Base-by-base conservation (phyloP, 2,888 invertebrate genomes). In the Leptogaster cylindrica region DNA sequence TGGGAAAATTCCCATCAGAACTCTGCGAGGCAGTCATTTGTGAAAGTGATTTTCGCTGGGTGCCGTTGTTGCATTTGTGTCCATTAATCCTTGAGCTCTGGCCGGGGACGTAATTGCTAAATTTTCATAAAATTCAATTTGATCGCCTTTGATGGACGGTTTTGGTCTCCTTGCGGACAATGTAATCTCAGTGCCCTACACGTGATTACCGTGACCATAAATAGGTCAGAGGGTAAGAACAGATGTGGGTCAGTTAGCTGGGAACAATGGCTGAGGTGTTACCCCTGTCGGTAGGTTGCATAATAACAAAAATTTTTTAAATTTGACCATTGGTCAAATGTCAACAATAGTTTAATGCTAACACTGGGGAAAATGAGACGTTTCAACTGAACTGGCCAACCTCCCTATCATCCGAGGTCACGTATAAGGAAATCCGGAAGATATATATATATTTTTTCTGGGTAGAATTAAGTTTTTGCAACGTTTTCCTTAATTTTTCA, bases 131-230 rank as follows among this genome's bases (percentile, higher is more conserved):
- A 58, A 58, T 58, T 58, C 58, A 58, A 58, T 58, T 25, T 36
- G 58, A 58, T 58, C 41, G 36, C n/a, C 14, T 58, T 18, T 36
- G 55, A 33, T 36, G 36, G 28, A 28, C 16, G 28, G 18, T 28
- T 28, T 14, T 10, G 33, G 55, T 16, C 46, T 64, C 63, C 50
- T 63, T 28, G 67, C 64, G 52, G 68, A 25, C 39, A 46, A 12
- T 41, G 50, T 41, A 14, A n/a, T 55, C 28, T 39, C 48, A 41
- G 12, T 36, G 44, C 20, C 36, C 25, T 41, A 36, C 51, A 44
- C 58, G 50, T 36, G 48, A 66, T 50, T 36, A 67, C 68, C 69
- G 70, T 70, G 70, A 70, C 70, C 71, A 71, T 64, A 68, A 70
- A 70, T 65, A 68, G 67, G 69, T 66, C 68, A 71, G 68, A 14